Base-by-base conservation (phyloP, 2,888 invertebrate species). In the Nemotelus nigrinus region DNA sequence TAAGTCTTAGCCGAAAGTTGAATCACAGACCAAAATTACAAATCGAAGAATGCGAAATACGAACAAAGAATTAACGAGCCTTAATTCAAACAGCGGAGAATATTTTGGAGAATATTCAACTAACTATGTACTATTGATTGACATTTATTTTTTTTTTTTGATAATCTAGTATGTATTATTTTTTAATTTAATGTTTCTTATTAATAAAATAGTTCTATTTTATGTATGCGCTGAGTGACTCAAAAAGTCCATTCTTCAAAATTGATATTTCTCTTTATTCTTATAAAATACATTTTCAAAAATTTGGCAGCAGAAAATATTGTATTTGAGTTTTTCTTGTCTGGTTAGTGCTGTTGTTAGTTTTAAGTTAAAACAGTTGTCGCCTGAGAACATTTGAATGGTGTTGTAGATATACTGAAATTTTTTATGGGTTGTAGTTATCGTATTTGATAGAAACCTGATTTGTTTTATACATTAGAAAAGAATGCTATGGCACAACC, bases 1-100 rank as follows among this genome's bases (percentile, higher is more conserved):
- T 67, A 47, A 47, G 47, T 74, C 74, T 74, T 74, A 74, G 74
- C 60, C 74, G 48, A 74, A 74, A 74, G 44, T 55, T 25, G 25
- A 74, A 74, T 74, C 74, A 74, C 74, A 74, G 74, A 74, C 74
- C 74, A 48, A 74, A 74, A 67, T 53, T 10, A 53, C 53, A 53
- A 53, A 8, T 53, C 53, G 10, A 63, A 45, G 47, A 41, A 41
- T 45, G 8, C 50, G n/a, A 41, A 65, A 25, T 25, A 25, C 25
- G 44, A 10, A 25, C 8, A 68, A n/a, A 71, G 57, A 71, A 55
- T 55, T 41, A 71, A 71, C 53, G 44, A 55, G 53, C 48, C 55
- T 55, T 71, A 45, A 10, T 25, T 25, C 25, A 25, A 25, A 25
- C 25, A 25, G 25, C 25, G 25, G 25, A 25, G 25, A 25, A 25